These are phyloP conservation scores for Clarias fuscus DNA, from an alignment of 2,797 vertebrate genomes.

Conservation along the genomic window DNA sequence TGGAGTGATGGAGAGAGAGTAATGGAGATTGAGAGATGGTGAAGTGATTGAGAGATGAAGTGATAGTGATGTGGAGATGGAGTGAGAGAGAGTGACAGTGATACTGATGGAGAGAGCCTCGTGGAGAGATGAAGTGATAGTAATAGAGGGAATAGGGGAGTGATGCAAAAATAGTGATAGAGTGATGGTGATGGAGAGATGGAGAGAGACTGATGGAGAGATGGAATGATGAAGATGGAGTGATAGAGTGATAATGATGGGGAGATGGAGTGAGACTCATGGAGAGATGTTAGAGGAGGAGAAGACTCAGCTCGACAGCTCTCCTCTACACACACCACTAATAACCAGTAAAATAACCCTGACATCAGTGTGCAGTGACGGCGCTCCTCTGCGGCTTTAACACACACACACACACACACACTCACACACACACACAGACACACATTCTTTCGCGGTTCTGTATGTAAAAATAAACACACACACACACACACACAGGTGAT, in stretches of 20 bases:
- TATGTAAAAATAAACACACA: neutral
- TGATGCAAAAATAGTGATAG: too few relatives aligned
- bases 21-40: neutral
- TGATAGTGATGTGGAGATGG: too few relatives aligned
- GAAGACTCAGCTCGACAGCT: neutral
- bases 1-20: neutral
- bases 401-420: constrained; percentile 35
- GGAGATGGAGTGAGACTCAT: too few relatives aligned
- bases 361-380: neutral
- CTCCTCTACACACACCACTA: neutral
- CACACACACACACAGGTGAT: neutral
- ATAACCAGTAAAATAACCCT: neutral
- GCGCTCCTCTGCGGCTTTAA: constrained; percentile 76
- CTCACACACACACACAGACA: neutral
- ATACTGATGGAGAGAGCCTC: too few relatives aligned
- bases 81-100: too few relatives aligned
- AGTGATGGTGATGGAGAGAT: too few relatives aligned
- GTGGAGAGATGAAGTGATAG: too few relatives aligned
- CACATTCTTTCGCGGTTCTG: neutral
- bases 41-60: too few relatives aligned
- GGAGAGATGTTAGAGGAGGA: neutral
- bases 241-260: too few relatives aligned
- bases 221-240: too few relatives aligned
- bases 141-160: too few relatives aligned
- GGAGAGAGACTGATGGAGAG: too few relatives aligned